Evolutionary conservation across 1,140 invertebrate species (phyloP).

Genomic region (Macrostomum lignano): DNA sequence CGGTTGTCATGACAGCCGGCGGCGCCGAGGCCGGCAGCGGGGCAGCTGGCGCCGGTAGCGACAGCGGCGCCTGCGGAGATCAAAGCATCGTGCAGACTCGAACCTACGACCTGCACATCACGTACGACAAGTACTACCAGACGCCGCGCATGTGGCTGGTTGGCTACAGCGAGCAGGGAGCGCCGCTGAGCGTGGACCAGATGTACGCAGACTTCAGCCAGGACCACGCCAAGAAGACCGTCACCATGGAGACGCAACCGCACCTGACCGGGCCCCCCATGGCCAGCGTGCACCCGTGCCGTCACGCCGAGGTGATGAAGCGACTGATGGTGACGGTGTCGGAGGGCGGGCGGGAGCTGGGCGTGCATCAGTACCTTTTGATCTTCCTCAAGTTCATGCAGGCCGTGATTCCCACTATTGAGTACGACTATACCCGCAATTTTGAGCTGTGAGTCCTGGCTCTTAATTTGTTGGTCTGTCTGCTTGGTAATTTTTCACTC

Average conservation of each 20-base stretch:
- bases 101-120: conserved; percentile 94
- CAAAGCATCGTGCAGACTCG: conserved; percentile 51
- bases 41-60: too few species aligned
- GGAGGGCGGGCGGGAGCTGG: conserved; percentile 70
- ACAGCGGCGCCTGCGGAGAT: too few species aligned
- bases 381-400: conserved; percentile 96
- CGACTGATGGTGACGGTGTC: conserved; percentile 89
- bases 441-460: conserved; percentile 48
- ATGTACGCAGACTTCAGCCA: conserved; percentile 94
- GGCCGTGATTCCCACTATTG: conserved; percentile 92
- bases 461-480: too few species aligned
- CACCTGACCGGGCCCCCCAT: conserved; percentile 57
- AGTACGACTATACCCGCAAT: conserved; percentile 96
- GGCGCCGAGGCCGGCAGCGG: too few species aligned
- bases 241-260: conserved; percentile 90
- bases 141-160: conserved; percentile 81
- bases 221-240: conserved; percentile 96
- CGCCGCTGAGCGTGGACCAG: conserved; percentile 62
- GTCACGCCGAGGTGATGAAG: conserved; percentile 97
- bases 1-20: too few species aligned
- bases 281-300: conserved; percentile 79
- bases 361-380: conserved; percentile 85
- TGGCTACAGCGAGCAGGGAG: conserved; percentile 82
- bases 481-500: too few species aligned
- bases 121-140: conserved; percentile 99